These are phyloP conservation scores for Epinephelus moara DNA, from an alignment of 2,113 vertebrate genomes.

Conservation along the genomic window DNA sequence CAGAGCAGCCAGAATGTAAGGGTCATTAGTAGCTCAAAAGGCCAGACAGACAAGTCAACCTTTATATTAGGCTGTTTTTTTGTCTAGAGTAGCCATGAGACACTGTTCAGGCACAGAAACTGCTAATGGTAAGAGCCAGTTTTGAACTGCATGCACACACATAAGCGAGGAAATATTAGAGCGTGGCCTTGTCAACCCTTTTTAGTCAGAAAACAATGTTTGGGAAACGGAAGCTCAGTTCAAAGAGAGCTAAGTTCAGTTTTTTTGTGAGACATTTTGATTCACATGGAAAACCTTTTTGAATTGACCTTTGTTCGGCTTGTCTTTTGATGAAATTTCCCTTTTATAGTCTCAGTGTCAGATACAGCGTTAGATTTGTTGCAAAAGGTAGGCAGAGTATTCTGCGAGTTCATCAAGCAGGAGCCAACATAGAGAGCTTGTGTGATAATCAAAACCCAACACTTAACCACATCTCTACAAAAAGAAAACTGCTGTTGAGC, in stretches of 20 bases:
- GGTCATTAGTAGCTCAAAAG: conserved; percentile 48
- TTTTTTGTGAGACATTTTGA: conserved; percentile 27
- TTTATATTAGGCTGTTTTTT: conserved; percentile 7
- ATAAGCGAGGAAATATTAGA: not conserved
- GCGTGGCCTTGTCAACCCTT: conserved; percentile 7
- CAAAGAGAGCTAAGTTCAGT: conserved; percentile 10
- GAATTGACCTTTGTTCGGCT: conserved; percentile 16
- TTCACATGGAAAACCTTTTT: conserved; percentile 30
- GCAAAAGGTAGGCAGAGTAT: conserved; percentile 9
- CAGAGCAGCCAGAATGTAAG: conserved; percentile 51
- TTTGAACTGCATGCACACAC: conserved; percentile 5
- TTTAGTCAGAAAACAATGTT: conserved; percentile 15
- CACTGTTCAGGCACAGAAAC: conserved; percentile 13
- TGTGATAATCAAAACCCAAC: conserved; percentile 5
- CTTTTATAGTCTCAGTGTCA: conserved; percentile 4
- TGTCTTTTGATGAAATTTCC: conserved; percentile 41
- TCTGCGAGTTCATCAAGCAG: not conserved
- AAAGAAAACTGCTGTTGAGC: conserved; percentile 14
- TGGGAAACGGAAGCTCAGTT: not conserved
- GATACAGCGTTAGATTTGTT: conserved; percentile 12
- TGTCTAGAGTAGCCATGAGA: not conserved
- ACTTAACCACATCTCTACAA: not conserved
- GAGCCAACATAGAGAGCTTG: not conserved
- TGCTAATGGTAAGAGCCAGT: conserved; percentile 1
- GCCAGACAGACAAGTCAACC: not conserved